Evolutionary conservation across 2,888 invertebrate genomes (phyloP), one percentile per base, ranked within the genome.

Genomic region (Kryphioiulus occultus): DNA sequence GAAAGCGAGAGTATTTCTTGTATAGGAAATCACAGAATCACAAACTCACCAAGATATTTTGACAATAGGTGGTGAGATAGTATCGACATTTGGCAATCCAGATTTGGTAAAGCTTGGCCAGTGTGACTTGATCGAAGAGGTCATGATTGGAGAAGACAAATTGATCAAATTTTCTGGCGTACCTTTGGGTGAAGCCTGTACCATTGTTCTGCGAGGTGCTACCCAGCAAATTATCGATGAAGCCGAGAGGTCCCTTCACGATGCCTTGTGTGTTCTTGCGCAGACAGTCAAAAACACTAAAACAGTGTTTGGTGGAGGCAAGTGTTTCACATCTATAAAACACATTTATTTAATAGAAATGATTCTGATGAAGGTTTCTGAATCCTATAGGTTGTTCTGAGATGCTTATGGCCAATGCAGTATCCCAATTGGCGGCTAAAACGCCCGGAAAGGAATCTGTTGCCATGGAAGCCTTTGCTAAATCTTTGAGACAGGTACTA

Each of bases 221-320:
- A 99, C 99, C 0, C 96, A 98, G 92, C 99, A 99, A 92, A 98
- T 98, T 91, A 94, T 99, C 59, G 99, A 99, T 91, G 99, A 99
- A 92, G 99, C 99, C 0, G 99, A 99, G 91, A 95, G 99, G 85
- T 99, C 99, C 0, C 93, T 99, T 86, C 99, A 99, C 92, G 99
- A 99, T 92, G 99, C 99, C 0, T 94, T 99, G 2, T 99, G 99
- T 92, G 99, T 99, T 0, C 93, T 99, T 87, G 95, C 97, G 1
- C 98, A 98, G 53, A 99, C 99, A 7, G 98, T 99, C 12, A 96
- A 95, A 90, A 98, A 99, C 92, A 96, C 97, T 0, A 95, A 96
- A 91, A 95, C 97, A 88, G 95, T 99, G 15, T 97, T 94, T 91
- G 99, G 99, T 32, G 98, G 98, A 92, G 97, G 97, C 94, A 90